These are phyloP conservation scores for Erithacus rubecula DNA, from an alignment of 2,797 vertebrate species.

Conservation along the genomic window DNA sequence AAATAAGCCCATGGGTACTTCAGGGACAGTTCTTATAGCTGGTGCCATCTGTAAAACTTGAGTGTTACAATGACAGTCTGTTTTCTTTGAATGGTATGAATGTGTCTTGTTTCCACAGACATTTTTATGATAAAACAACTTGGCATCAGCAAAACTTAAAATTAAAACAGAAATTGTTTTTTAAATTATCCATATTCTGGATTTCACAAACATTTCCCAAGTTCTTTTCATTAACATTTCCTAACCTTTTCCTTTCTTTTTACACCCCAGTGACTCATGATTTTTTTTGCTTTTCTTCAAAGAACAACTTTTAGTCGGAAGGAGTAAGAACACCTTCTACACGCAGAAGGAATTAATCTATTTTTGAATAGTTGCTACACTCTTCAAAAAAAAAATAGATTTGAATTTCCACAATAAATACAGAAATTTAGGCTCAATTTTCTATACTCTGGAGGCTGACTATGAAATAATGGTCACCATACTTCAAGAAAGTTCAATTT, in stretches of 20 bases:
- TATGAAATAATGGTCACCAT: rapidly evolving
- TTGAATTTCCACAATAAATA: neutral
- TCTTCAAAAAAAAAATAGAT: neutral
- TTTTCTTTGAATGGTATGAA: neutral
- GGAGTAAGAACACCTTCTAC: neutral
- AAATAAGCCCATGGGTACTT: neutral
- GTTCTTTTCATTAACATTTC: neutral
- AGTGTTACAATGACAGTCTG: neutral
- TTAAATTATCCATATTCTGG: neutral
- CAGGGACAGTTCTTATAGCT: neutral
- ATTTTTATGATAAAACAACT: neutral
- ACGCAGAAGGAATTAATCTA: neutral
- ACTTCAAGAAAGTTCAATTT: neutral
- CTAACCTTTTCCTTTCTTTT: neutral
- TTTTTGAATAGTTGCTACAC: neutral
- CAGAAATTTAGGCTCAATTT: neutral
- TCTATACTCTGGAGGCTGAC: neutral
- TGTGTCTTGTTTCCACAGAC: neutral
- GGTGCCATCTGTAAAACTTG: neutral
- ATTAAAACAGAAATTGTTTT: neutral
- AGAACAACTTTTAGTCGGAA: neutral
- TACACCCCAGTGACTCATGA: neutral
- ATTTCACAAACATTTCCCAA: neutral
- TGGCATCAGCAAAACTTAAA: neutral
- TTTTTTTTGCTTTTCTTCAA: neutral